Evolutionary conservation across 2,888 invertebrate species (phyloP).

Genomic region (Rutpela maculata): DNA sequence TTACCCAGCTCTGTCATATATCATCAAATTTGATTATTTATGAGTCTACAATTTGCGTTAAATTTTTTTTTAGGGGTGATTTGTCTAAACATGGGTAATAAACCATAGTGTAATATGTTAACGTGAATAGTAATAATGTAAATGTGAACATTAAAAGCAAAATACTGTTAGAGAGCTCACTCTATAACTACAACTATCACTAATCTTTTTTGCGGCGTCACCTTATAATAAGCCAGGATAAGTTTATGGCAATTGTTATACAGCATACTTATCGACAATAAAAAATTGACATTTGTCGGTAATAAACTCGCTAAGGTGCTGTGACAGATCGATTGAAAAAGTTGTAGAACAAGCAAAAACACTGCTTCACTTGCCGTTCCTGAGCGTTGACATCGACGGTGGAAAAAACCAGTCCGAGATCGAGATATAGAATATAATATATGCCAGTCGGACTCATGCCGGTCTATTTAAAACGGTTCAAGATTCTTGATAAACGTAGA

Average conservation of each 20-base stretch:
- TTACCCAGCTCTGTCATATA: too few relatives aligned
- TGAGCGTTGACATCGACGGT: conserved; percentile 53
- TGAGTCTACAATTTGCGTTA: too few relatives aligned
- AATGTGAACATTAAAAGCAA: too few relatives aligned
- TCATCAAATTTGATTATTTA: too few relatives aligned
- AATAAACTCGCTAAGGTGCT: conserved; percentile 67
- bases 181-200: too few relatives aligned
- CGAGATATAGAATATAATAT: conserved; percentile 68
- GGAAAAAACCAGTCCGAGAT: conserved; percentile 66
- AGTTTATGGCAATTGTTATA: conserved; percentile 20
- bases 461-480: conserved; percentile 69
- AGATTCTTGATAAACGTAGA: conserved; percentile 67
- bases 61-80: too few relatives aligned
- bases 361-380: conserved; percentile 58
- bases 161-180: too few relatives aligned
- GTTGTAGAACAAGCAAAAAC: conserved; percentile 69
- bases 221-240: conserved; percentile 9
- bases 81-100: too few relatives aligned
- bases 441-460: conserved; percentile 66
- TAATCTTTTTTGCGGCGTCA: background rate
- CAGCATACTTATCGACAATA: conserved; percentile 26
- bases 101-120: too few relatives aligned
- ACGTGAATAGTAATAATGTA: too few relatives aligned
- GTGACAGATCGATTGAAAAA: conserved; percentile 68
- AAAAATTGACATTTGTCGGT: conserved; percentile 58